Evolutionary conservation across 2,797 vertebrate genomes (phyloP).

Genomic region (Catharus ustulatus): DNA sequence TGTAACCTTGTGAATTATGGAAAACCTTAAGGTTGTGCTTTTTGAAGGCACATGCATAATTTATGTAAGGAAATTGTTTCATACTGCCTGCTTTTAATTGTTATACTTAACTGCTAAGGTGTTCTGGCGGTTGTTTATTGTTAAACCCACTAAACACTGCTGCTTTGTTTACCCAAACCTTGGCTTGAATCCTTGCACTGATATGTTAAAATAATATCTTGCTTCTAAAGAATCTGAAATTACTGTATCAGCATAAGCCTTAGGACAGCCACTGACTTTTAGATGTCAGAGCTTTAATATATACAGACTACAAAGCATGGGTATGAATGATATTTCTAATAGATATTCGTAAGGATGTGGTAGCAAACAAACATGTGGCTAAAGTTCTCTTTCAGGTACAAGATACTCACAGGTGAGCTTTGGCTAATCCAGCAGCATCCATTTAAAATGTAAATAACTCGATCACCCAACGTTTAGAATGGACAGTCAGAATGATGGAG

Average conservation of each 20-base stretch:
- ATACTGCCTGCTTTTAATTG: not conserved
- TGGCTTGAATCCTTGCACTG: not conserved
- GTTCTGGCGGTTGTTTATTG: not conserved
- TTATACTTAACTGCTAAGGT: slow-evolving; percentile 25
- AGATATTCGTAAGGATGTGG: not conserved
- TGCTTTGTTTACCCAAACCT: slow-evolving; percentile 8
- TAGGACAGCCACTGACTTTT: not conserved
- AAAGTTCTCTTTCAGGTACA: not conserved
- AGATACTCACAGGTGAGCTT: not conserved
- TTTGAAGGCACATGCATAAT: slow-evolving; percentile 39
- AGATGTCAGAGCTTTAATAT: not conserved
- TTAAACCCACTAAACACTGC: not conserved
- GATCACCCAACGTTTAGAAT: not conserved
- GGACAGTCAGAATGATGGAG: not conserved
- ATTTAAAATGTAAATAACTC: not conserved
- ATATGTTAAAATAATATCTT: slow-evolving; percentile 10
- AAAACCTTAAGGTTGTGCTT: slow-evolving; percentile 56
- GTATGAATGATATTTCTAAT: not conserved
- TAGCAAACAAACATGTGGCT: not conserved
- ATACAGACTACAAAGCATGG: not conserved
- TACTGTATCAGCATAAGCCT: not conserved
- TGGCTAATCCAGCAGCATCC: not conserved
- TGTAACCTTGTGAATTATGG: not conserved
- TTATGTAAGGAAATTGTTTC: slow-evolving; percentile 54
- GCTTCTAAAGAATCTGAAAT: slow-evolving; percentile 1